Conservation (phyloP, 2,797 vertebrate genomes). For the Notoglanidium macrostoma region DNA sequence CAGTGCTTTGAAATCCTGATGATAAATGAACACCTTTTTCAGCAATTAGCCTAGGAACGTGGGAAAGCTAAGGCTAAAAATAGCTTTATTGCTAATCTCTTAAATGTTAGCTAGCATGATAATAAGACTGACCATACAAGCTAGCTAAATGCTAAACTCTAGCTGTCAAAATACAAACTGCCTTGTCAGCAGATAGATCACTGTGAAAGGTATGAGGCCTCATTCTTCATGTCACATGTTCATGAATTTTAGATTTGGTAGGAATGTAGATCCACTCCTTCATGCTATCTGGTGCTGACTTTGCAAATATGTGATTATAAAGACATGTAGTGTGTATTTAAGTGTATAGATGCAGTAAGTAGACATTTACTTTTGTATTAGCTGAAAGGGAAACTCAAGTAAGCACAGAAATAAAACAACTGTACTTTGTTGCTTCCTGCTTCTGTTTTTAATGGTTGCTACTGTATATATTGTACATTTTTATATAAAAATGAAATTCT, state of each 20-base stretch:
- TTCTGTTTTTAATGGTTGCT: neutral
- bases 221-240: neutral
- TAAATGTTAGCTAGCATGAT: neutral
- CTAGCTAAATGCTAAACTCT: neutral
- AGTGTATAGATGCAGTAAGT: neutral
- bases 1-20: neutral
- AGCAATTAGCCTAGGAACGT: neutral
- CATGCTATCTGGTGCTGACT: neutral
- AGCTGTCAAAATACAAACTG: neutral
- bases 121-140: neutral
- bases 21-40: neutral
- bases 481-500: neutral
- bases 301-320: neutral
- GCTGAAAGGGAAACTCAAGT: no score
- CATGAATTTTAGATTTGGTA: neutral
- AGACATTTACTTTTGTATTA: neutral
- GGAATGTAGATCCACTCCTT: neutral
- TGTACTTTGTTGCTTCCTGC: neutral
- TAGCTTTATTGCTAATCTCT: neutral
- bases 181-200: neutral
- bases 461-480: neutral
- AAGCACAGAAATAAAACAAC: neutral
- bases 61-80: neutral
- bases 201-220: neutral
- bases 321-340: neutral